Evolutionary conservation across 1,140 invertebrate genomes (phyloP).

Genomic region (Orussus abietinus): DNA sequence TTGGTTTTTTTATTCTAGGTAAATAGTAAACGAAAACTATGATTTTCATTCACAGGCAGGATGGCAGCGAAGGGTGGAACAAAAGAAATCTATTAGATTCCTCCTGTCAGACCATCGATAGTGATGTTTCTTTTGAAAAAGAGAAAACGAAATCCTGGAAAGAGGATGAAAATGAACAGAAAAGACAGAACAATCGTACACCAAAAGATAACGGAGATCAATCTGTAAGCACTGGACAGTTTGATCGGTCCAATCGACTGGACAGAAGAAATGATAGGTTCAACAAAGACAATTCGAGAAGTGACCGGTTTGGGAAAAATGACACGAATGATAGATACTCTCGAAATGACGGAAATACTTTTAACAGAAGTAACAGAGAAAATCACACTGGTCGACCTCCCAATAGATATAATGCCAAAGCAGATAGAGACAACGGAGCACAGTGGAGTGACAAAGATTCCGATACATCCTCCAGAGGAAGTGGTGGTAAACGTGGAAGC

Average conservation of each 20-base stretch:
- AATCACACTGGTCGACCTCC: conserved; percentile 13
- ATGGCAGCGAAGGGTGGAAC: neutral
- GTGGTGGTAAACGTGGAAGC: conserved; percentile 20
- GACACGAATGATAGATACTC: conserved; percentile 25
- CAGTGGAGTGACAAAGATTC: conserved; percentile 36
- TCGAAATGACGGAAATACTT: conserved; percentile 15
- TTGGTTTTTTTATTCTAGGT: too few relatives aligned
- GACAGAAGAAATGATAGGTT: conserved; percentile 8
- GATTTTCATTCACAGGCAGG: too few relatives aligned
- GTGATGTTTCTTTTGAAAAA: conserved; percentile 2
- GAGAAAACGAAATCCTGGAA: conserved; percentile 25
- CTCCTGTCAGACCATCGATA: neutral
- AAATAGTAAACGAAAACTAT: too few relatives aligned
- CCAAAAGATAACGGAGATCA: conserved; percentile 20
- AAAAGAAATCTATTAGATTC: conserved; percentile 1
- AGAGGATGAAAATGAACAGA: conserved; percentile 35
- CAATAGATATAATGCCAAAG: conserved; percentile 17
- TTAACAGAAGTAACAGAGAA: conserved; percentile 21
- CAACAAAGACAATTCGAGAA: conserved; percentile 9
- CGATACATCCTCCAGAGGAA: conserved; percentile 27
- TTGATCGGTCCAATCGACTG: neutral
- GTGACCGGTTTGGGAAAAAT: conserved; percentile 13
- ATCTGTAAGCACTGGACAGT: neutral
- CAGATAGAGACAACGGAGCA: conserved; percentile 10
- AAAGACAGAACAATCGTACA: conserved; percentile 25